Evolutionary conservation across 2,888 invertebrate species (phyloP).

Genomic region (Selenia dentaria): DNA sequence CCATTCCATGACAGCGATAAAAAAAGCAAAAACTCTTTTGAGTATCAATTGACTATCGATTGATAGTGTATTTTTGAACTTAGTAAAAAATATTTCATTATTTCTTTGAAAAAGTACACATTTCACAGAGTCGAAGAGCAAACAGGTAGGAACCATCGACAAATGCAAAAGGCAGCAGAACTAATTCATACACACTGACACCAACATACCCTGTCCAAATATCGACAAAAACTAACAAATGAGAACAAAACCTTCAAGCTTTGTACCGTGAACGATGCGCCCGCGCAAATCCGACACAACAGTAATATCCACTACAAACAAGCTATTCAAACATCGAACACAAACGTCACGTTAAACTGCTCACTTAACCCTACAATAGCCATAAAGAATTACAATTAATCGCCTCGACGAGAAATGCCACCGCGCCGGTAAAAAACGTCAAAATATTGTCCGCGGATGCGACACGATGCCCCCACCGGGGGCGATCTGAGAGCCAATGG

Average conservation of each 20-base stretch:
- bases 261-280: constrained; percentile 43
- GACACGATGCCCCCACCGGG: constrained; percentile 65
- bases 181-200: constrained; percentile 46
- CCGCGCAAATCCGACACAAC: constrained; percentile 56
- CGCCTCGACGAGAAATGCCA: constrained; percentile 78
- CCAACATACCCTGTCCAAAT: constrained; percentile 47
- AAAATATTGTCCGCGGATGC: constrained; percentile 73
- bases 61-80: constrained; percentile 2
- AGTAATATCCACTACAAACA: constrained; percentile 47
- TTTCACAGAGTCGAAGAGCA: constrained; percentile 21
- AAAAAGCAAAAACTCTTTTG: background rate
- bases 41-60: constrained; percentile 10
- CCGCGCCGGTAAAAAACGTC: constrained; percentile 75
- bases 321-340: constrained; percentile 61
- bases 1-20: background rate
- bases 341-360: constrained; percentile 69
- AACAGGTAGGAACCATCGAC: constrained; percentile 27
- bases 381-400: constrained; percentile 83
- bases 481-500: constrained; percentile 69
- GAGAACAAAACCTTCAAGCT: constrained; percentile 37
- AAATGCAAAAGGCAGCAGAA: constrained; percentile 41
- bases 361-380: constrained; percentile 82
- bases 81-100: constrained; percentile 3
- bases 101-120: constrained; percentile 23
- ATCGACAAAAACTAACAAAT: constrained; percentile 38